Conservation (phyloP, 2,888 invertebrate species). For the Drosophila nigricruria region DNA sequence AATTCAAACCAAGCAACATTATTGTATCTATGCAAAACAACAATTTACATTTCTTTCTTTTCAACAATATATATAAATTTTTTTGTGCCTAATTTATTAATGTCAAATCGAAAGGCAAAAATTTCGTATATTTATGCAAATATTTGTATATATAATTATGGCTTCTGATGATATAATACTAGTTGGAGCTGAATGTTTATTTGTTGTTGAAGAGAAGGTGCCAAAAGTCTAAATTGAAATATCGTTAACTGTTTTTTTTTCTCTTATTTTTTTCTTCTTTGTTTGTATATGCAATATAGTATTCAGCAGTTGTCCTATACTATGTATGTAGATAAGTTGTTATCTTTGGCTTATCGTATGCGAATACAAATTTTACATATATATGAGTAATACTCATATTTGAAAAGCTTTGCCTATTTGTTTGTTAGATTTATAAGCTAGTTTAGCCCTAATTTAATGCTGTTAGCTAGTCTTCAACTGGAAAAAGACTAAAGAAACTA, state of each 20-base stretch:
- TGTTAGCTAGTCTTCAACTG: constrained; percentile 17
- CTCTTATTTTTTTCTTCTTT: not conserved
- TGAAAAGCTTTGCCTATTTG: constrained; percentile 17
- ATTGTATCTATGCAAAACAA: constrained; percentile 51
- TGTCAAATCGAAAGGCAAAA: constrained; percentile 26
- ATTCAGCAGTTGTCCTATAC: not conserved
- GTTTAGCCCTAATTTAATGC: constrained; percentile 18
- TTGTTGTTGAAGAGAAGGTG: constrained; percentile 17
- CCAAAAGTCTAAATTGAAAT: constrained; percentile 39
- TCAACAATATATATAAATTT: constrained; percentile 7
- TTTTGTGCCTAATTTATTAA: constrained; percentile 35
- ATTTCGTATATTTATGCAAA: constrained; percentile 46
- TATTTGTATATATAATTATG: constrained; percentile 45
- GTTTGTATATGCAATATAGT: not conserved
- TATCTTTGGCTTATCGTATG: constrained; percentile 2
- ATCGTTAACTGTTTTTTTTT: constrained; percentile 18
- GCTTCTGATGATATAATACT: constrained; percentile 36
- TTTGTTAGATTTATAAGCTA: constrained; percentile 19
- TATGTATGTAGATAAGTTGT: not conserved
- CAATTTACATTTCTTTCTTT: constrained; percentile 11
- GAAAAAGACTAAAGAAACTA: constrained; percentile 16
- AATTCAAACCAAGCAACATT: constrained; percentile 9
- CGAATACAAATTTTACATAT: constrained; percentile 1
- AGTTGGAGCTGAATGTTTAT: constrained; percentile 18
- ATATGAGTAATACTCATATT: constrained; percentile 17